phyloP scores from a whole-genome alignment of 2,888 invertebrate species.

The Cantharis nigra region DNA sequence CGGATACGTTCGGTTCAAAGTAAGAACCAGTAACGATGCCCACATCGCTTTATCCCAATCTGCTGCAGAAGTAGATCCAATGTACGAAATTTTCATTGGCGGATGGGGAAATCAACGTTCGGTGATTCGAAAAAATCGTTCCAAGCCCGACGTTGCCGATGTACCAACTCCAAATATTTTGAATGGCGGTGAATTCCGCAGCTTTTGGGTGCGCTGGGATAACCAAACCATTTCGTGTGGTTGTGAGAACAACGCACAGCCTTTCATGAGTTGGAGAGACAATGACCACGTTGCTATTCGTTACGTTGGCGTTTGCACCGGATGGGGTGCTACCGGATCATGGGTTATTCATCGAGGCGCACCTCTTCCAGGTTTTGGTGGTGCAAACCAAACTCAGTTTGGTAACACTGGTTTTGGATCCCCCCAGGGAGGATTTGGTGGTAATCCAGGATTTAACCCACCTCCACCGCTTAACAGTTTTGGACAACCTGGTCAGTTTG shows the following conservation, averaged over 20 bases:
- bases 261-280: slow-evolving; percentile 76
- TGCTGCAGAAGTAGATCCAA: slow-evolving; percentile 73
- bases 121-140: slow-evolving; percentile 77
- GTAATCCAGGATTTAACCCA: background rate
- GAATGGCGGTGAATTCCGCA: slow-evolving; percentile 73
- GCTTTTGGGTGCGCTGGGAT: slow-evolving; percentile 85
- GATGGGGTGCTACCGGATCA: slow-evolving; percentile 81
- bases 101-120: slow-evolving; percentile 88
- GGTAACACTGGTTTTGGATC: background rate
- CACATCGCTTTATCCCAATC: slow-evolving; percentile 79
- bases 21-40: slow-evolving; percentile 81
- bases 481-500: background rate
- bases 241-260: slow-evolving; percentile 66
- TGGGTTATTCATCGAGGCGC: slow-evolving; percentile 71
- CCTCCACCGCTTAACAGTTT: background rate
- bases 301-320: slow-evolving; percentile 82
- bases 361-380: slow-evolving; percentile 21
- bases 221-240: slow-evolving; percentile 58
- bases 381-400: background rate
- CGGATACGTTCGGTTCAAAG: slow-evolving; percentile 76
- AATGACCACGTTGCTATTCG: slow-evolving; percentile 72
- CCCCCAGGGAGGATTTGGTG: background rate
- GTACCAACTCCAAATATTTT: slow-evolving; percentile 76
- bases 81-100: slow-evolving; percentile 86
- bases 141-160: slow-evolving; percentile 59